These are phyloP conservation scores for Panagrolaimus sp. DNA, from an alignment of 1,140 invertebrate genomes.

Conservation along the genomic window DNA sequence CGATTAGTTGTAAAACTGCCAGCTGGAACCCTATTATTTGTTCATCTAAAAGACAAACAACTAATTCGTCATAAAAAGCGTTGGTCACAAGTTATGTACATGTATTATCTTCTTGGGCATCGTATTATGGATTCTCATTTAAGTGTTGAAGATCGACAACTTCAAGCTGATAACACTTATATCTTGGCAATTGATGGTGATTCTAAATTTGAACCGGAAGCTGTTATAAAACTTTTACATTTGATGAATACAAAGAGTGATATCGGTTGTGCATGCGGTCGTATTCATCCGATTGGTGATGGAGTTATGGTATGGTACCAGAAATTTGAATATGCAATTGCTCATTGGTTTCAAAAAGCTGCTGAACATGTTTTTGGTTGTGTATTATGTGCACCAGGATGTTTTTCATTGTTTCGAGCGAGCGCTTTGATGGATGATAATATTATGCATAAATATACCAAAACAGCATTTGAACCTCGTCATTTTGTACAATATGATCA, in stretches of 20 bases:
- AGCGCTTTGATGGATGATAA: slow-evolving; percentile 95
- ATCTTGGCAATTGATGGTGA: slow-evolving; percentile 65
- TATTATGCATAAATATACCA: slow-evolving; percentile 87
- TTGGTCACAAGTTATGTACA: slow-evolving; percentile 68
- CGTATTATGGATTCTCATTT: slow-evolving; percentile 62
- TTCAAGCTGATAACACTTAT: slow-evolving; percentile 65
- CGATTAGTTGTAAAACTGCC: slow-evolving; percentile 61
- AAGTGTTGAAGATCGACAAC: slow-evolving; percentile 57
- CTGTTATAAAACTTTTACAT: slow-evolving; percentile 64
- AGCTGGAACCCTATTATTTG: slow-evolving; percentile 61
- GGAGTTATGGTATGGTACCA: slow-evolving; percentile 98
- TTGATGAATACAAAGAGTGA: slow-evolving; percentile 65
- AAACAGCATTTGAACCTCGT: slow-evolving; percentile 81
- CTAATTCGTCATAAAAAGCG: slow-evolving; percentile 62
- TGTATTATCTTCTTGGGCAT: slow-evolving; percentile 68
- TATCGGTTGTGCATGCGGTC: slow-evolving; percentile 65
- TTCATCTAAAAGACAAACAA: slow-evolving; percentile 62
- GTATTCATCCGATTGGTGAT: slow-evolving; percentile 64
- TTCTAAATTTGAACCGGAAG: slow-evolving; percentile 65
- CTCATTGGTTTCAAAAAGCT: slow-evolving; percentile 98
- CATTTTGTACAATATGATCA: slow-evolving; percentile 99
- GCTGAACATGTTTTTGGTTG: slow-evolving; percentile 97
- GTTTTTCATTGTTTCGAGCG: slow-evolving; percentile 92
- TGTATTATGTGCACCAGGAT: slow-evolving; percentile 94
- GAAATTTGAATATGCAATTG: slow-evolving; percentile 96